Conservation (phyloP, 2,888 invertebrate genomes). For the Lordiphosa fenestrarum region DNA sequence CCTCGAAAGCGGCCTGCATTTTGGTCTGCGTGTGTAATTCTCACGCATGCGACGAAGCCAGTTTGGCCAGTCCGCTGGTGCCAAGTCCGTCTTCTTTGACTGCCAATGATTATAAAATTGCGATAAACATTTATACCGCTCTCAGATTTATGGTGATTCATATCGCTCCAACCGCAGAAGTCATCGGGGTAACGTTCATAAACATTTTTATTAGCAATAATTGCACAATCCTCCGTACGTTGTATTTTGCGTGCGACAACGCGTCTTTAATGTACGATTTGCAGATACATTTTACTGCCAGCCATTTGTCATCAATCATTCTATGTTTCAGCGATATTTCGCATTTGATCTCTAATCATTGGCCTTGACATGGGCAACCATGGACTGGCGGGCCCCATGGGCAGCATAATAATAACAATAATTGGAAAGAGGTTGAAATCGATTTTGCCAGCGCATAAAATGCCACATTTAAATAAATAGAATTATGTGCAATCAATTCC, state of each 20-base stretch:
- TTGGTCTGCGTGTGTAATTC: conserved; percentile 45
- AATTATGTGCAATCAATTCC: conserved; percentile 50
- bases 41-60: conserved; percentile 57
- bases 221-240: conserved; percentile 53
- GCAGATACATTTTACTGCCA: conserved; percentile 3
- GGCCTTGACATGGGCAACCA: conserved; percentile 37
- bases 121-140: conserved; percentile 70
- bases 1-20: conserved; percentile 3
- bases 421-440: conserved; percentile 33
- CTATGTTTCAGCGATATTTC: conserved; percentile 19
- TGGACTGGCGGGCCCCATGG: conserved; percentile 12
- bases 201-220: conserved; percentile 69
- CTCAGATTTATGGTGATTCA: conserved; percentile 67
- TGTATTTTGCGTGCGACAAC: conserved; percentile 45
- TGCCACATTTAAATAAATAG: conserved; percentile 56
- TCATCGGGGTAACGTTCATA: conserved; percentile 55
- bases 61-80: conserved; percentile 21
- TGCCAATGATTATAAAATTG: conserved; percentile 63
- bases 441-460: conserved; percentile 42
- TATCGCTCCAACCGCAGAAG: conserved; percentile 50
- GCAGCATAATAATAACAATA: conserved; percentile 29
- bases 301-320: conserved; percentile 42
- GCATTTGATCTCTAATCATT: conserved; percentile 13
- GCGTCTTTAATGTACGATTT: neutral
- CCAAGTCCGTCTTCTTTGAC: conserved; percentile 13